phyloP scores from a whole-genome alignment of 2,888 invertebrate genomes.

The Drosophila pseudotalamancana region DNA sequence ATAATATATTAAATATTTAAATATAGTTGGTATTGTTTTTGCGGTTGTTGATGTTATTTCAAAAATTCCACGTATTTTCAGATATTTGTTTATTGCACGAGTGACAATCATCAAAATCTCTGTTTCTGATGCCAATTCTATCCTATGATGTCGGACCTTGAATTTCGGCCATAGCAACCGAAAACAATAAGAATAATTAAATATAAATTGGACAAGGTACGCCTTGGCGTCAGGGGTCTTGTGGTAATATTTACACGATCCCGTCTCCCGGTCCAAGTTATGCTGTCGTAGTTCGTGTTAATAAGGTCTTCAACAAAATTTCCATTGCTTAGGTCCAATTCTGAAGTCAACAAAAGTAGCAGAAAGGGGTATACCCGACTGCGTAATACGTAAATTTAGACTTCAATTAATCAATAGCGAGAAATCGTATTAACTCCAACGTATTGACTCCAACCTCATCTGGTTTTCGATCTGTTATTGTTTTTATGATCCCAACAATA shows the following conservation, averaged over 20 bases:
- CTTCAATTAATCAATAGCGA: no score
- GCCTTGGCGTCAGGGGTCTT: conserved; percentile 27
- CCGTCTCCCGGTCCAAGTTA: conserved; percentile 11
- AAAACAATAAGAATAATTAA: conserved; percentile 73
- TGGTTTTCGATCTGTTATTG: no score
- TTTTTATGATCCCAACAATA: no score
- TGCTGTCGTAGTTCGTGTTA: conserved; percentile 59
- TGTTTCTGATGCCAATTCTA: no score
- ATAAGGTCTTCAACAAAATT: conserved; percentile 59
- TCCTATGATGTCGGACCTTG: no score
- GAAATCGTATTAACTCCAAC: no score
- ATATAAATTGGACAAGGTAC: conserved; percentile 55
- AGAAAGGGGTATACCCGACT: not conserved
- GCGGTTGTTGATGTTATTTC: conserved; percentile 7
- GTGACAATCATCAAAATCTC: conserved; percentile 62
- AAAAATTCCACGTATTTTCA: conserved; percentile 42
- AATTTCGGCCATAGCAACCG: no score
- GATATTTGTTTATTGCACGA: conserved; percentile 47
- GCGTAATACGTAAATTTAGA: no score
- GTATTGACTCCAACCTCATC: no score
- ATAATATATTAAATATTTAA: not conserved
- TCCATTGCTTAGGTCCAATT: conserved; percentile 47
- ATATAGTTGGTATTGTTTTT: not conserved
- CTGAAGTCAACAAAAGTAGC: conserved; percentile 7
- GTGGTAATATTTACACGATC: conserved; percentile 24